Percentiles rank a stretch among this genome's conserved stretches.
These are phyloP conservation scores for Hyperopisus bebe DNA, from an alignment of 2,113 vertebrate species.

Conservation along the genomic window DNA sequence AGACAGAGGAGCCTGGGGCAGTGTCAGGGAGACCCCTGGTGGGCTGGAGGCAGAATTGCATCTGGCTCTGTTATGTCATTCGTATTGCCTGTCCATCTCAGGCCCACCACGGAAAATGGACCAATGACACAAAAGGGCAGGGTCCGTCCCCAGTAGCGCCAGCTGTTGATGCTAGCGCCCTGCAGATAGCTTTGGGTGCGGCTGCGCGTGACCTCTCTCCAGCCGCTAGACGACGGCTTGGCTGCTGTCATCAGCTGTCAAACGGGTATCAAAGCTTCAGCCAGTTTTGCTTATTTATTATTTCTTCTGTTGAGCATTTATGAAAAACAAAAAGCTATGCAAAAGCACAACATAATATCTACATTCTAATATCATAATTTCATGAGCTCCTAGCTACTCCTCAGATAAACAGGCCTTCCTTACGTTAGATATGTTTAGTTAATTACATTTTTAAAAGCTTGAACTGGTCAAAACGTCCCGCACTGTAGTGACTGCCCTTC, in stretches of 20 bases:
- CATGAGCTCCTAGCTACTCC: background rate
- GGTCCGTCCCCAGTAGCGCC: background rate
- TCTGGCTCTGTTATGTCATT: background rate
- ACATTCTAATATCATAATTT: background rate
- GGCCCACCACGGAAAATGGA: background rate
- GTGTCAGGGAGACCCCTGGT: constrained; percentile 5
- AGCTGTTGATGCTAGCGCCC: constrained; percentile 37
- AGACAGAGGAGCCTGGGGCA: background rate
- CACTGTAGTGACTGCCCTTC: background rate
- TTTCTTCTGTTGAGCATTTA: background rate
- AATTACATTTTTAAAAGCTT: background rate
- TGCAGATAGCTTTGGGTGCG: constrained; percentile 51
- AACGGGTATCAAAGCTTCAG: background rate
- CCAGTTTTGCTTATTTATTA: background rate
- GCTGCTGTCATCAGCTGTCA: background rate
- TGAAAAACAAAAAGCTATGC: background rate
- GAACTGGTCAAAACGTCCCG: background rate
- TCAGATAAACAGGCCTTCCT: background rate
- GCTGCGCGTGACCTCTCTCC: constrained; percentile 54
- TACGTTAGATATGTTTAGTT: background rate
- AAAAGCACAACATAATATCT: background rate
- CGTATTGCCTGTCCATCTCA: too few relatives aligned
- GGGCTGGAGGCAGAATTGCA: constrained; percentile 3
- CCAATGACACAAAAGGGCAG: background rate
- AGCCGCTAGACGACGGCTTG: constrained; percentile 41